A percentile compares a stretch with the other conserved stretches of the same genome.
Conservation (phyloP, 1,140 invertebrate species). For the Sarcophaga bullata region DNA sequence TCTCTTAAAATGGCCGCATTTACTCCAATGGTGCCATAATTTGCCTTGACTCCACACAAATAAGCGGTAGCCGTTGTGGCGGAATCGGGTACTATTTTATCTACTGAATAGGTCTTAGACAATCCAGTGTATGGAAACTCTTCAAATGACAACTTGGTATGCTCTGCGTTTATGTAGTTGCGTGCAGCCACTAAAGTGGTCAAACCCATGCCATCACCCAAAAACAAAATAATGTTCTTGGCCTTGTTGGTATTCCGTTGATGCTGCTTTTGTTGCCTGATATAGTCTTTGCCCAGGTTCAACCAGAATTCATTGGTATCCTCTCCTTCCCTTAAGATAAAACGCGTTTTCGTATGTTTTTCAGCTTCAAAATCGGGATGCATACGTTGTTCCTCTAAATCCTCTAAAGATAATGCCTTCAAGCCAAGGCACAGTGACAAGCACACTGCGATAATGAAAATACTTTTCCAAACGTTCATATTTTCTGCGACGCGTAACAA, state of each 20-base stretch:
- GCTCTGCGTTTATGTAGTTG: conserved; percentile 74
- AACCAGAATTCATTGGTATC: conserved; percentile 62
- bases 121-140: conserved; percentile 79
- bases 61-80: conserved; percentile 81
- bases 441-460: no score
- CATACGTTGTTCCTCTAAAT: conserved; percentile 43
- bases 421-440: not conserved
- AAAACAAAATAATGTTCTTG: conserved; percentile 81
- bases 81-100: conserved; percentile 84
- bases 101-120: conserved; percentile 85
- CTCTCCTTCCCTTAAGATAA: conserved; percentile 54
- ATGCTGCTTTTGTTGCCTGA: conserved; percentile 52
- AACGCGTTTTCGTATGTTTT: not conserved
- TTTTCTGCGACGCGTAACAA: not conserved
- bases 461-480: not conserved
- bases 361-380: conserved; percentile 51
- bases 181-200: conserved; percentile 78
- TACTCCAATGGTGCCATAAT: conserved; percentile 81
- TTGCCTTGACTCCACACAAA: conserved; percentile 85
- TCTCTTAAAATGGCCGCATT: conserved; percentile 72
- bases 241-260: conserved; percentile 68
- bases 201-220: conserved; percentile 85
- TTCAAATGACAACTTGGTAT: conserved; percentile 77
- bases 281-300: conserved; percentile 53
- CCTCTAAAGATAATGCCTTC: not conserved